phyloP scores from a whole-genome alignment of 2,888 invertebrate genomes.

The Cosmia pyralina region DNA sequence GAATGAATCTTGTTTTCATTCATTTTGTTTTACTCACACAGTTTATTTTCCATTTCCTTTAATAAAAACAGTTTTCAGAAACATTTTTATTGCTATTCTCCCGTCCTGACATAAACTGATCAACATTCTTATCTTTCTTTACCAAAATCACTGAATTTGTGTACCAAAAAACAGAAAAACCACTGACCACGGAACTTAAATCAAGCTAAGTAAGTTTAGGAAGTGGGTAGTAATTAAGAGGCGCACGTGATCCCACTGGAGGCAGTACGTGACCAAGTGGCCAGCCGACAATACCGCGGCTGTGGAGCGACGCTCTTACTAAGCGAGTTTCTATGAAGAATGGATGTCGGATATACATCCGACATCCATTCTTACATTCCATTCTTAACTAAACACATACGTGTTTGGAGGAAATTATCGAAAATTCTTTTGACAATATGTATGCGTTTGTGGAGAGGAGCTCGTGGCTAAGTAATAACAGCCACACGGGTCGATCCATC shows the following conservation, averaged over 20 bases:
- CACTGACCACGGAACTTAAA: constrained; percentile 21
- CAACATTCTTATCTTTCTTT: background rate
- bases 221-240: constrained; percentile 54
- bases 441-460: too few species aligned
- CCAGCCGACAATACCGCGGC: constrained; percentile 15
- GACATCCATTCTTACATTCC: too few species aligned
- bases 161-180: background rate
- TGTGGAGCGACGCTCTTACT: constrained; percentile 5
- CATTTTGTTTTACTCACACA: background rate
- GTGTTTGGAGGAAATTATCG: background rate
- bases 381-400: too few species aligned
- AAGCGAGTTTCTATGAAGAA: constrained; percentile 30
- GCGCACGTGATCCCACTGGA: constrained; percentile 30
- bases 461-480: too few species aligned
- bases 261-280: constrained; percentile 54
- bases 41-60: background rate
- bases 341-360: background rate
- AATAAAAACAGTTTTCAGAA: background rate
- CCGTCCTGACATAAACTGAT: background rate
- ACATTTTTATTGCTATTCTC: too few species aligned
- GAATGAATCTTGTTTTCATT: background rate
- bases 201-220: constrained; percentile 39
- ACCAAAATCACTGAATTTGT: background rate
- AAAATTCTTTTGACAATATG: background rate
- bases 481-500: too few species aligned